Evolutionary conservation across 2,888 invertebrate species (phyloP), one percentile per base, ranked within the genome.

Genomic region (Drosophila demipolita): DNA sequence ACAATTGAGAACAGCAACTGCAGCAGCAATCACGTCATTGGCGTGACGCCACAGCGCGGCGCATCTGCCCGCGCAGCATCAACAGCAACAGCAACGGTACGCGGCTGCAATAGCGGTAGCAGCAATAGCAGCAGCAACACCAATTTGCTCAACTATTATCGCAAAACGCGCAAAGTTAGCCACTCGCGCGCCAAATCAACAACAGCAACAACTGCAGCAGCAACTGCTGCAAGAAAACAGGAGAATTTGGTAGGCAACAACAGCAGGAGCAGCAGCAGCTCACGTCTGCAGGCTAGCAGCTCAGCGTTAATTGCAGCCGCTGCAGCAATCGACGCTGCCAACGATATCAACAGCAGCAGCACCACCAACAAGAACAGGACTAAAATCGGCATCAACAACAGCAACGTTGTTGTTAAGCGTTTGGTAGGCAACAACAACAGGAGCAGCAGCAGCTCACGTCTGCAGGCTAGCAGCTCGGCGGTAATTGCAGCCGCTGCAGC

Each of bases 61-160:
- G 70, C 66, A 70, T 61, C 70, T 53, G 75, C 66, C 40, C 60
- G 60, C n/a, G 59, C 75, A 57, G 53, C 60, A 48, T 57, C 49
- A 50, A 59, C 23, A 59, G 53, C 58, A 33, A 61, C 36, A 66
- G 49, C 54, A 29, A 49, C 65, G 26, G 49, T 36, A 38, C 55
- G 57, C 17, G 42, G 32, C 42, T 42, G 36, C 33, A 62, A 59
- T 33, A 33, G 11, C 26, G 26, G 12, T 36, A 36, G 35, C 23
- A 53, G 35, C 35, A 58, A 26, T 20, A 23, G 20, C 42, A 85
- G 67, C 42, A 82, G 73, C 64, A 89, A 84, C 58, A 76, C 82
- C 33, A 93, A 91, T 84, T 81, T 93, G 75, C 82, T 93, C n/a
- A 93, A 89, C 71, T 93, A 93, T 75, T 93, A 93, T 82, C 92